phyloP scores from a whole-genome alignment of 2,888 invertebrate species.

The Emmelina monodactyla region DNA sequence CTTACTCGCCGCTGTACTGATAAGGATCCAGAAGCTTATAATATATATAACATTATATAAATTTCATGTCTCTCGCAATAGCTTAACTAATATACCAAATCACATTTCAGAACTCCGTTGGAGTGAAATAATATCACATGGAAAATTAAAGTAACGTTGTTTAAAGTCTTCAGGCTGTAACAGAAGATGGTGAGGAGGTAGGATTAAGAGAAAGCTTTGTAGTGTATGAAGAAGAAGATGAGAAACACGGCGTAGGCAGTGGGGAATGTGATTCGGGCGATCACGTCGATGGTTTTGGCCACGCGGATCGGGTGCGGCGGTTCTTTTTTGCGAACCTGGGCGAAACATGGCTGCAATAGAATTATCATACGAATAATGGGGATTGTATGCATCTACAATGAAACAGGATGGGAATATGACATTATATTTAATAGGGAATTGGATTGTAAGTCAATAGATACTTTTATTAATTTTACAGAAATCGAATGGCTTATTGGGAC shows the following conservation, averaged over 20 bases:
- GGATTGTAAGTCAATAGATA: too few relatives aligned
- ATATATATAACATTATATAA: neutral
- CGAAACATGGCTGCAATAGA: constrained; percentile 75
- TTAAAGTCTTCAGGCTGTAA: constrained; percentile 11
- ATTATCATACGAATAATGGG: constrained; percentile 52
- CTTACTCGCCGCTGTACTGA: too few relatives aligned
- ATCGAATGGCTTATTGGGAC: too few relatives aligned
- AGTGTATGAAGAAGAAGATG: constrained; percentile 94
- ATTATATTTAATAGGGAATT: too few relatives aligned
- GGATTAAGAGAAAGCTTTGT: constrained; percentile 82
- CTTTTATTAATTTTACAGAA: too few relatives aligned
- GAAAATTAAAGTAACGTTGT: neutral
- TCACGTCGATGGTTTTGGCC: constrained; percentile 94
- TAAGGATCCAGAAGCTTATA: neutral
- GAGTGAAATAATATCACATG: neutral
- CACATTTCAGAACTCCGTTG: neutral
- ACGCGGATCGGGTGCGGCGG: constrained; percentile 92
- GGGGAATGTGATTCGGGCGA: constrained; percentile 93
- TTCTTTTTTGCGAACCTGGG: constrained; percentile 89
- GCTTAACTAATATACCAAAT: neutral
- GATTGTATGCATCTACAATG: constrained; percentile 29
- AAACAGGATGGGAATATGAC: too few relatives aligned
- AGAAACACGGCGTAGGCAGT: constrained; percentile 92
- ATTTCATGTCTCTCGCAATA: neutral
- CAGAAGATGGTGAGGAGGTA: constrained; percentile 27